Base-by-base conservation (phyloP, 2,113 vertebrate genomes). In the Rhea americana region DNA sequence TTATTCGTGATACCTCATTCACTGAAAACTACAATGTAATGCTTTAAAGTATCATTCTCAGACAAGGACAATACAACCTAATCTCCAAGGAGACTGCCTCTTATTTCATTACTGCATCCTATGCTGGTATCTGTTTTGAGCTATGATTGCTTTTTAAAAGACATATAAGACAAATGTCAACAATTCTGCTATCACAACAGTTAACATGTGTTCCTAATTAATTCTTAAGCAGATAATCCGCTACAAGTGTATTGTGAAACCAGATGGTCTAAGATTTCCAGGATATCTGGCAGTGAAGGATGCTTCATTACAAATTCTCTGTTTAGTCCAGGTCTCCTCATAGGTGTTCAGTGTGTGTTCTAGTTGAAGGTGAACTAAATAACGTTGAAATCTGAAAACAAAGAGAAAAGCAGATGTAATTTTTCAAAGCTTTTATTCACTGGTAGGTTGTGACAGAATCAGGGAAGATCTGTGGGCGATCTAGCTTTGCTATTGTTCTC, bases 171-270 rank as follows among this genome's bases (percentile, higher is more conserved):
- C 62, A 93, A 93, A 93, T 93, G 81, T 87, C 81, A 92, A 93
- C n/a, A 93, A 68, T 82, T 93, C n/a, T 92, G 45, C 66, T 55
- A 95, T 75, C 63, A 75, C 14, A 91, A 90, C 82, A 56, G 63
- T 87, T 90, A 93, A 51, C 56, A 56, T 93, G 45, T 89, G 39
- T 90, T 93, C 41, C 41, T 94, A 89, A 93, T 90, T 94, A 81
- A 85, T 96, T 94, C 58, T 75, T 91, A 83, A 91, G 51, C 35
- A 95, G 61, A 70, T 91, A 89, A 94, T 72, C 89, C 91, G 43
- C 51, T 75, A 65, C 26, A 87, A 89, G 32, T 86, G 35, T 43
- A 45, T 72, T 50, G 13, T 93, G 66, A 93, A 97, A 91, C 19
- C 70, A 94, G 65, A 92, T 76, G 72, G 51, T 35, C 62, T 82